Base-by-base conservation (phyloP, 23 tunicate species). In the Pegea sp. region DNA sequence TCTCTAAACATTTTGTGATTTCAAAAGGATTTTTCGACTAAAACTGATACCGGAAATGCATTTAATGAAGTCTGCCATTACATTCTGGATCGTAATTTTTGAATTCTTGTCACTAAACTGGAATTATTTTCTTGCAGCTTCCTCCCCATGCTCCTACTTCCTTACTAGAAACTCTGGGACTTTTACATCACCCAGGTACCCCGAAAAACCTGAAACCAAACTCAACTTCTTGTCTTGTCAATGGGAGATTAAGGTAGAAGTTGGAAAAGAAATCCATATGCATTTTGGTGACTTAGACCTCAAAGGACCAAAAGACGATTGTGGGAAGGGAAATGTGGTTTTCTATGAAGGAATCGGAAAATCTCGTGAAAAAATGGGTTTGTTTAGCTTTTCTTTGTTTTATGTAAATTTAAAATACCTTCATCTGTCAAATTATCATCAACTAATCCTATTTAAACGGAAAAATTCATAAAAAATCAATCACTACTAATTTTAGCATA, bases 161-260 rank as follows among this genome's bases (percentile, higher is more conserved):
- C 16, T 38, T 11, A 42, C 27, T 18, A 76, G 76, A 8, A 54
- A 51, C 11, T 67, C 95, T 52, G 84, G 76, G 1, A 84, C 95
- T 16, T 84, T 84, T 53, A 84, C 95, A 44, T 84, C 95, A 30
- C 95, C 95, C 0, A 62, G 64, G 34, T 81, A 71, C 55, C 80
- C 80, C 48, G 28, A 49, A 6, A 31, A 61, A 7, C 93, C 81
- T 2, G 44, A 58, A 7, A 32, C 19, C 5, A 57, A 64, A 19
- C 33, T 24, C 8, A 49, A 54, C 21, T 48, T 3, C 48, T 53
- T 72, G 31, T 57, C 64, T 34, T 81, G 93, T 38, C 38, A 66
- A 60, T 84, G 95, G 95, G 66, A 67, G 31, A 62, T 84, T 3
- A 57, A 22, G 7, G 95, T 84, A 8, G 58, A 71, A 4, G 26